Base-by-base conservation (phyloP, 2,113 vertebrate genomes). In the Platycercus adscitus region DNA sequence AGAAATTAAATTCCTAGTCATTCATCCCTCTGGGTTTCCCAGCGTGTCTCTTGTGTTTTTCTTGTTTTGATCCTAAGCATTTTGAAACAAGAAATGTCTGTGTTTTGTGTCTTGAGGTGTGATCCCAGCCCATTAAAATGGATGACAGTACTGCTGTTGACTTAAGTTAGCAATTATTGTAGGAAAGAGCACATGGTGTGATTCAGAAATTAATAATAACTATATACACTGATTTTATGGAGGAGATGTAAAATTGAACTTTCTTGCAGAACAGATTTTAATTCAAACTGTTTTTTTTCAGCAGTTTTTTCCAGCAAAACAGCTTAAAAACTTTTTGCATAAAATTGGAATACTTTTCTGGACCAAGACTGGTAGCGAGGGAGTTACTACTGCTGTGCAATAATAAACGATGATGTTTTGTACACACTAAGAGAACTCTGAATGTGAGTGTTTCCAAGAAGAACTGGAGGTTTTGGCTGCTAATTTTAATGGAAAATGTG, bases 1-100 rank as follows among this genome's bases (percentile, higher is more conserved):
- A 91, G 91, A 91, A 96, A 96, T 97, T 93, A 96, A 96, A 96
- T 93, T 96, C 92, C 92, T 95, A 95, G 91, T 93, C 91, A 95
- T 92, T 95, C 91, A 76, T 96, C 95, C 93, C 92, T 91, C 90
- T 94, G 92, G 88, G 81, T 94, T 93, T 96, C 92, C 93, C 83
- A 91, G 95, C 33, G 70, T 77, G 72, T 93, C 95, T 96, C 96
- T 91, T 94, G 86, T 94, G 91, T 96, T 92, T 97, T 94, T 88
- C 92, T 96, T 95, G 93, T 96, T 97, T 96, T 93, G 91, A 92
- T 97, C 73, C 91, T 91, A 70, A 65, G 82, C 90, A 91, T 94
- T 97, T 92, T 15, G 76, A 96, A 95, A 81, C 39, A 94, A 94
- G 80, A 94, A 95, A 63, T 93, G 88, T 79, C 93, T 96, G 93